Percentiles rank a stretch among this genome's conserved stretches.
Evolutionary conservation across 2,797 vertebrate genomes (phyloP).

Genomic region (Austrolebias charrua): DNA sequence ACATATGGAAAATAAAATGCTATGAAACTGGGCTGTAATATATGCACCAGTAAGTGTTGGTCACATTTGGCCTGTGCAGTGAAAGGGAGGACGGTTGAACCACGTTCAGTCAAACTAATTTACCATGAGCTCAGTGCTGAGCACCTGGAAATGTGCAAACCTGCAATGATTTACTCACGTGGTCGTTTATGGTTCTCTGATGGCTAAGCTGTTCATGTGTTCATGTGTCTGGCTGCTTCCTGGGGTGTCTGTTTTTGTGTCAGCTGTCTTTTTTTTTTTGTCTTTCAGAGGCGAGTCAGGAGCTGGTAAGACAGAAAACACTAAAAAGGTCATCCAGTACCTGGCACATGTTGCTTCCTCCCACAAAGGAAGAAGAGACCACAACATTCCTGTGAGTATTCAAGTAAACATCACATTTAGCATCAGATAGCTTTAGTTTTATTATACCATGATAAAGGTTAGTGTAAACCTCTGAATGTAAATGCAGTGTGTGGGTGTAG

Average conservation of each 20-base stretch:
- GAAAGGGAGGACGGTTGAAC: background rate
- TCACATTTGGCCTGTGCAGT: slow-evolving; percentile 10
- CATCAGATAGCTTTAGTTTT: background rate
- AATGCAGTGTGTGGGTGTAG: background rate
- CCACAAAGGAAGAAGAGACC: slow-evolving; percentile 98
- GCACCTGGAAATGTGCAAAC: background rate
- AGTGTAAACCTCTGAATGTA: background rate
- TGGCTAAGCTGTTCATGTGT: background rate
- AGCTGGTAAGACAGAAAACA: slow-evolving; percentile 98
- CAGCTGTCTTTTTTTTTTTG: slow-evolving; percentile 17
- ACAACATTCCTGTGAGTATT: slow-evolving; percentile 94
- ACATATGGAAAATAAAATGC: slow-evolving; percentile 13
- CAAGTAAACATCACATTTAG: background rate
- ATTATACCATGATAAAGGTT: background rate
- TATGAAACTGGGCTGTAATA: slow-evolving; percentile 11
- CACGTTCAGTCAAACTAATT: background rate
- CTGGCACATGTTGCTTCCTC: slow-evolving; percentile 98
- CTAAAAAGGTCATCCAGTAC: slow-evolving; percentile 99
- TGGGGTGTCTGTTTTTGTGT: slow-evolving; percentile 43
- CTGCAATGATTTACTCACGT: slow-evolving; percentile 2
- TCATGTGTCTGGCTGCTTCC: slow-evolving; percentile 7
- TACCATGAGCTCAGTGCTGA: background rate
- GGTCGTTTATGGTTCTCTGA: background rate
- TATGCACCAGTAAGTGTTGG: background rate
- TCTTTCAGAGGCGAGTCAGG: slow-evolving; percentile 93